These are phyloP conservation scores for Hiodon alosoides DNA, from an alignment of 2,113 vertebrate species.

Conservation along the genomic window DNA sequence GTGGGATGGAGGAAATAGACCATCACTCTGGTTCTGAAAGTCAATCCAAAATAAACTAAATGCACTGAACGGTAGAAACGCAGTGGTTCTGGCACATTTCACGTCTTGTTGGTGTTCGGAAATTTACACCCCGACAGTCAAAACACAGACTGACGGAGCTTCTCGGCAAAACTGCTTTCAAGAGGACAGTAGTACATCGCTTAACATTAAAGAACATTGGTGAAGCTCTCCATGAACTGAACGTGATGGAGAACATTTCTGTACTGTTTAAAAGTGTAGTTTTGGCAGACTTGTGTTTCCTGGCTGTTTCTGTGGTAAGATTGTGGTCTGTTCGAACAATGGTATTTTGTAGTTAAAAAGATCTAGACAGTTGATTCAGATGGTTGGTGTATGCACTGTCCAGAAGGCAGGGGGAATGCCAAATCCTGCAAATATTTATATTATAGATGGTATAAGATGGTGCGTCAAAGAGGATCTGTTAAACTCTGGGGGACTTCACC, in stretches of 20 bases:
- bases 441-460: too few species aligned
- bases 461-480: too few species aligned
- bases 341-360: neutral
- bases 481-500: too few species aligned
- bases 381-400: too few species aligned
- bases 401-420: neutral
- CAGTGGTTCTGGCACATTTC: too few species aligned
- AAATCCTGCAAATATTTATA: neutral
- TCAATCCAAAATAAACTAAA: neutral
- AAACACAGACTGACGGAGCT: constrained; percentile 17
- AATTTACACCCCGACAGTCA: constrained; percentile 17
- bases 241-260: neutral
- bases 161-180: neutral
- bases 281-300: neutral
- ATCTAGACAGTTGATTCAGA: too few species aligned
- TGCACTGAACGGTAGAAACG: neutral
- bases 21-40: neutral
- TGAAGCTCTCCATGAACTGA: neutral
- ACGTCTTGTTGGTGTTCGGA: too few species aligned
- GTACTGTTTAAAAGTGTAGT: neutral
- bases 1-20: neutral
- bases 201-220: constrained; percentile 5
- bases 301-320: neutral
- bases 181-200: neutral
- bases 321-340: neutral